Base-by-base conservation (phyloP, 2,888 invertebrate species). In the Gastracanthus pulcherrimus region DNA sequence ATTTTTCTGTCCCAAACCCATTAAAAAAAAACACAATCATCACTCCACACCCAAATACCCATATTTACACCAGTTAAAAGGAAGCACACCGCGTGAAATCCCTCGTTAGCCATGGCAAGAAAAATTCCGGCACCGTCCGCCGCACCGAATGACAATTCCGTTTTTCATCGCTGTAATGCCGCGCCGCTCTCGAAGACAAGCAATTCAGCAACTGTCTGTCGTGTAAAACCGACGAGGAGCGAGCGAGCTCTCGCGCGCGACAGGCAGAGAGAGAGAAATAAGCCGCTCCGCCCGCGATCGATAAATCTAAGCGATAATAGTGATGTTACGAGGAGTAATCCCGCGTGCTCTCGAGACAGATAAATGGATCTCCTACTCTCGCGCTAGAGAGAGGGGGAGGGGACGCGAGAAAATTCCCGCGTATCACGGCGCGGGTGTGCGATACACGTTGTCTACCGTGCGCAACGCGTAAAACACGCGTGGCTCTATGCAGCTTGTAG, bases 291-390 rank as follows among this genome's bases (percentile, higher is more conserved):
- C 45, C n/a, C n/a, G 19, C 38, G 67, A 82, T 82, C 82, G 82
- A 80, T 82, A 82, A 82, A 82, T 82, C 82, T 70, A 77, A 51
- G 80, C 77, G 77, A 80, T 82, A 82, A 82, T 82, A 80, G 82
- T 80, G 82, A 82, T 77, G 82, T 80, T 80, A 80, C 76, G 58
- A 77, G 74, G 71, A 80, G 80, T 80, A 80, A 82, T 82, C 80
- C 80, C 74, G 77, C 74, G 55, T 31, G 74, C 80, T 77, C 82
- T 77, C 82, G 77, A 82, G 80, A 80, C 76, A 82, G 82, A 82
- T 82, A 82, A 82, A 82, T 82, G 80, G 82, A 80, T 82, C 51
- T 26, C 36, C n/a, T n/a, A n/a, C n/a, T 62, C 80, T 60, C 76
- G 19, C 36, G 26, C 45, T 34, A 5, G 19, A 36, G 9, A 38